phyloP scores from a whole-genome alignment of 2,797 vertebrate species.

The Hylomyscus alleni region DNA sequence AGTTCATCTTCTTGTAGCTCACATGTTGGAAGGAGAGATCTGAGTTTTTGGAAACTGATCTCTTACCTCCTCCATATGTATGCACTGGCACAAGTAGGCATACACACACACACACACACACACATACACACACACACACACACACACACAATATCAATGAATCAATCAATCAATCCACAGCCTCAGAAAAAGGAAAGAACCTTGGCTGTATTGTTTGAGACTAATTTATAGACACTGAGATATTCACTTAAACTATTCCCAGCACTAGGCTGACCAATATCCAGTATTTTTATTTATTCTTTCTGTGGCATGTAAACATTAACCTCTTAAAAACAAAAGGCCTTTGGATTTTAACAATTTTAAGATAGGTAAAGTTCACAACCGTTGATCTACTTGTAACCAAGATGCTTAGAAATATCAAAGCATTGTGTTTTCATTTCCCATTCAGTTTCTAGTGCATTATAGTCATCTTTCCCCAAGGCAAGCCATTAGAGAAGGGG shows the following conservation, averaged over 20 bases:
- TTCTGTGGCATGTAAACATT: background rate
- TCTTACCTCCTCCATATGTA: background rate
- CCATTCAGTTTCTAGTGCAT: background rate
- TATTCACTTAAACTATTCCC: background rate
- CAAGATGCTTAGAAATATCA: background rate
- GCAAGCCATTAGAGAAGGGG: background rate
- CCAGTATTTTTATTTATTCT: background rate
- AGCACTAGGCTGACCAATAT: background rate
- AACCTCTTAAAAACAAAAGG: background rate
- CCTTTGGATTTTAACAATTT: background rate
- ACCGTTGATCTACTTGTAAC: background rate
- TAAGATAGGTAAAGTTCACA: background rate
- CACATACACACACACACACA: background rate
- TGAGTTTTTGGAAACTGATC: background rate
- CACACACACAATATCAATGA: background rate
- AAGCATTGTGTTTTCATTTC: constrained; percentile 38
- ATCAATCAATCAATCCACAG: background rate
- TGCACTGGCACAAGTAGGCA: background rate
- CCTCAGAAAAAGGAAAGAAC: background rate
- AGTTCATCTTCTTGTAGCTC: background rate
- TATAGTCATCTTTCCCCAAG: background rate
- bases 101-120: too few species aligned
- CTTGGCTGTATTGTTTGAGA: too few species aligned
- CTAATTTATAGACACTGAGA: background rate
- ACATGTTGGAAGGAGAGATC: background rate